Evolutionary conservation across 2,797 vertebrate genomes (phyloP).

Genomic region (Parauchenoglanis punctatus): DNA sequence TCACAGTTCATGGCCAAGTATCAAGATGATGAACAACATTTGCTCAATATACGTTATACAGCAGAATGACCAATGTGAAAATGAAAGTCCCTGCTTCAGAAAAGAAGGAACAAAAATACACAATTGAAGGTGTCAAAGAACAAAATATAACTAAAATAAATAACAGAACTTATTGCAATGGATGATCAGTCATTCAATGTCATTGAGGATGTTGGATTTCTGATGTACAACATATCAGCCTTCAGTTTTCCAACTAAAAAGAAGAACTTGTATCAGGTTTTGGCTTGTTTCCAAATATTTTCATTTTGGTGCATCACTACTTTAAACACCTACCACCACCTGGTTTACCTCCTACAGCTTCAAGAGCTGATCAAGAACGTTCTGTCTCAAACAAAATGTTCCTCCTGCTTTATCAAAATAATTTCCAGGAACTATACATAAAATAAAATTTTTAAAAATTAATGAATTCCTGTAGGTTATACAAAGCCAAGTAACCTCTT

Average conservation of each 20-base stretch:
- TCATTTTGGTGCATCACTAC: not conserved
- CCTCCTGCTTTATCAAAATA: not conserved
- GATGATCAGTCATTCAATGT: not conserved
- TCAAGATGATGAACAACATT: not conserved
- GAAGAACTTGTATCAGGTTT: not conserved
- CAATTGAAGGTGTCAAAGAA: not conserved
- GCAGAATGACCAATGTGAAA: not conserved
- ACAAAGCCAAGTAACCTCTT: not conserved
- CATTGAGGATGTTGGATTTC: not conserved
- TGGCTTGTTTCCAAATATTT: not conserved
- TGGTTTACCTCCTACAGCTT: constrained; percentile 3
- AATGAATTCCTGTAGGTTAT: not conserved
- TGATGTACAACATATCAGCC: not conserved
- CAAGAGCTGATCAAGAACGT: not conserved
- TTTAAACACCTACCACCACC: constrained; percentile 3
- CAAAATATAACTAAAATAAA: not conserved
- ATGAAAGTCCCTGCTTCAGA: not conserved
- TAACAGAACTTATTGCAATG: not conserved
- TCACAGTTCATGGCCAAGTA: not conserved
- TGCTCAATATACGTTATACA: not conserved
- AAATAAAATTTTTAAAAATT: not conserved
- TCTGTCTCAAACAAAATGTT: not conserved
- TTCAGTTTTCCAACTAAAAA: not conserved
- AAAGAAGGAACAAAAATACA: not conserved
- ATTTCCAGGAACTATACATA: not conserved